Base-by-base conservation (phyloP, 2,797 vertebrate genomes). In the Coregonus ussuriensis region DNA sequence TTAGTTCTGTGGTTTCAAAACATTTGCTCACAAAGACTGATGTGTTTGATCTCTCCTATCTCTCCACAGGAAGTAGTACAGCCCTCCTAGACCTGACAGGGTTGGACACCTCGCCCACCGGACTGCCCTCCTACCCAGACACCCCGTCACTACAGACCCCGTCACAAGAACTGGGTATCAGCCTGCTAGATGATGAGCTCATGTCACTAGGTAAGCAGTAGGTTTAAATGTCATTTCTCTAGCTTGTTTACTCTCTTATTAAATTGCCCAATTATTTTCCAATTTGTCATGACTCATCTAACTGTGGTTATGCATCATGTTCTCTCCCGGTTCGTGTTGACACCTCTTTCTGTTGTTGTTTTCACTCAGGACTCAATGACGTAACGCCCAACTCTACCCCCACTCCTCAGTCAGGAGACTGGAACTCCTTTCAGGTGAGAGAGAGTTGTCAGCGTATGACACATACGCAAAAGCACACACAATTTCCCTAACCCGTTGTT, bases 151-250 rank as follows among this genome's bases (percentile, higher is more conserved):
- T 87, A 3, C 88, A 86, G 83, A 82, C 67, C 79, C 93, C 0
- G 4, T 91, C 86, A 81, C 92, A 95, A 41, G 95, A 95, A 75
- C 85, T 86, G 91, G 89, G 96, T 0, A 81, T 96, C 74, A 98
- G 94, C 78, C 92, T 99, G 80, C 89, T 99, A 79, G 98, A 99
- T 15, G 98, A 99, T 75, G 98, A 99, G 76, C 97, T 99, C 76
- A 98, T 99, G 98, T 97, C 97, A 74, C 92, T 99, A 83, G 97
- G 98, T 98, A 89, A 95, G 93, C 72, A 73, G 31, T 9, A 16
- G 29, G 1, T 35, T n/a, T 16, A 16, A 31, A 35, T 33, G 11
- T 67, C 15, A 4, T 2, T 29, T 65, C 4, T 6, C 21, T 11
- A 25, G 59, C 21, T 25, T 6, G 59, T 18, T 65, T 25, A 3